Conservation (phyloP, 2,888 invertebrate genomes). For the Branchinecta sandiegonensis region DNA sequence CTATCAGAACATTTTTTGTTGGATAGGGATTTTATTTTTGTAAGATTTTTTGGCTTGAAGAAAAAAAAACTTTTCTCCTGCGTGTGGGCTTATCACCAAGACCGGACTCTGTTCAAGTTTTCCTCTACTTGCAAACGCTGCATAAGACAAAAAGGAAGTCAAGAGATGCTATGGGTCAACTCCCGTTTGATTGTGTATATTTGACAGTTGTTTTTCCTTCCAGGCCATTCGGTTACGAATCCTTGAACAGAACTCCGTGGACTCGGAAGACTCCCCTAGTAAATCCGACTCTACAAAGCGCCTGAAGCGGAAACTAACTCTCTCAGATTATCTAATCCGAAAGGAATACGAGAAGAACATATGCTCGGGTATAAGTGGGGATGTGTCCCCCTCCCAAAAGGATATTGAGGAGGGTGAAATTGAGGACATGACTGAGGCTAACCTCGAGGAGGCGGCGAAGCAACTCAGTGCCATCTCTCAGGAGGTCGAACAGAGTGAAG, state of each 20-base stretch:
- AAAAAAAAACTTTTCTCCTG: no score
- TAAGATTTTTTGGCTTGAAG: no score
- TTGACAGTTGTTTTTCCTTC: not conserved
- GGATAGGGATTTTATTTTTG: no score
- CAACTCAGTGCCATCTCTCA: not conserved
- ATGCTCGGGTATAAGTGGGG: not conserved
- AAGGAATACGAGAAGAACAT: not conserved
- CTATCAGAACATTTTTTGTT: no score
- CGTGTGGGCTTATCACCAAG: no score
- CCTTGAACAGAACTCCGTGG: not conserved
- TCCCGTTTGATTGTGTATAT: no score
- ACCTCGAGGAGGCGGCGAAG: not conserved
- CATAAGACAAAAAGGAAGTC: no score
- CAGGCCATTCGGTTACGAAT: not conserved
- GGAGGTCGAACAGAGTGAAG: not conserved
- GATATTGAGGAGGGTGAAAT: conserved; percentile 6
- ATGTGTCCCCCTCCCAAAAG: not conserved
- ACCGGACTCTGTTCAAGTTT: no score
- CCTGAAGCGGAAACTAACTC: not conserved
- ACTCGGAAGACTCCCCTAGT: not conserved
- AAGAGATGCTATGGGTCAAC: no score
- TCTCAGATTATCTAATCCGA: not conserved
- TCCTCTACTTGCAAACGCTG: no score
- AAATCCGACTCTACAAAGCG: not conserved
- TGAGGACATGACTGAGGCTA: not conserved